Evolutionary conservation across 2,888 invertebrate species (phyloP), one percentile per base, ranked within the genome.

Genomic region (Luperina testacea): DNA sequence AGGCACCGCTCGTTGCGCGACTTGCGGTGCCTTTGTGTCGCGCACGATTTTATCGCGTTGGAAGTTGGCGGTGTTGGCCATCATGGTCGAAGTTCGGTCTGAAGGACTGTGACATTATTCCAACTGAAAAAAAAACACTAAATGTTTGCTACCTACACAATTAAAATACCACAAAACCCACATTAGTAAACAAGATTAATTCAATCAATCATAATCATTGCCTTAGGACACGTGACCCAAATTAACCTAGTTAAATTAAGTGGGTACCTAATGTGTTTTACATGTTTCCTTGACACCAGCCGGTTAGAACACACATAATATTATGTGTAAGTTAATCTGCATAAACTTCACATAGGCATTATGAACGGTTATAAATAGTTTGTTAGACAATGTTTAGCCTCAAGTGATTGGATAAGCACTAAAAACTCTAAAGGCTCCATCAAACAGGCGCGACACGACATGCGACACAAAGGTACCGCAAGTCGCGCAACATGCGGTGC

Each of bases 221-320:
- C n/a, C 32, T 75, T 51, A 15, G 57, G n/a, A 67, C 61, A 82
- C 73, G 17, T 80, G 76, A 86, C 84, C 77, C 57, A 79, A 86
- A 87, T 84, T 75, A 80, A 69, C 76, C 67, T 68, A 32, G 68
- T 75, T 70, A 72, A 82, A 84, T 85, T 51, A 85, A 82, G 64
- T 51, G 15, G 78, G 78, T 71, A n/a, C n/a, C n/a, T n/a, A 65
- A 76, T 73, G 77, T 42, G 64, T 87, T 81, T 73, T 53, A 72
- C 51, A 77, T 20, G 27, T 71, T 57, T n/a, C 85, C 86, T 87
- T 87, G 78, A 86, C 82, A 74, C 61, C 78, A 24, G 65, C 64
- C 24, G 67, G 20, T 74, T 67, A 79, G 15, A 63, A 9, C 32
- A 1, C 65, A 57, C 20, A 59, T 38, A 38, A 38, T 32, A 32